A percentile compares a stretch with the other conserved stretches of the same genome.
phyloP scores from a whole-genome alignment of 53 echinoderm and acorn worm genomes.

The Temnopleurus reevesii region DNA sequence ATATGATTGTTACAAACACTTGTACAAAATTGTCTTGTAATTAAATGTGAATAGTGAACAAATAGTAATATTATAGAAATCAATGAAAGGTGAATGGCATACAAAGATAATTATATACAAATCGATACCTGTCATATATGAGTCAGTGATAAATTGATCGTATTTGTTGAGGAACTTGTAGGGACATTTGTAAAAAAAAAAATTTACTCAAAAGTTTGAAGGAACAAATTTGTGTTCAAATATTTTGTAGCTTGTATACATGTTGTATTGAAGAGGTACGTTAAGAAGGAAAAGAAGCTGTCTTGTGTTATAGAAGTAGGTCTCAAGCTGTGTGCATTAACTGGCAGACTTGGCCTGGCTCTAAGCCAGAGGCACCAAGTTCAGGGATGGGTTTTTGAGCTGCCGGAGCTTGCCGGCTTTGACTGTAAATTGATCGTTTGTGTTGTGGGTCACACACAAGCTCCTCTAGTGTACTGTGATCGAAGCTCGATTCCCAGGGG shows the following conservation, averaged over 20 bases:
- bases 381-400: conserved; percentile 47
- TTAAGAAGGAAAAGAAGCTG: neutral
- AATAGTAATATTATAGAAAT: neutral
- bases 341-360: conserved; percentile 7
- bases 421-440: conserved; percentile 20
- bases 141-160: neutral
- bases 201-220: neutral
- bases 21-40: conserved; percentile 25
- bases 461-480: conserved; percentile 49
- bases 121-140: too few relatives aligned
- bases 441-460: neutral
- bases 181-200: too few relatives aligned
- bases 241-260: neutral
- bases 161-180: too few relatives aligned
- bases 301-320: neutral
- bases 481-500: conserved; percentile 45
- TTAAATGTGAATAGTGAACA: conserved; percentile 17
- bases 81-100: too few relatives aligned
- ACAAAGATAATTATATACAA: too few relatives aligned
- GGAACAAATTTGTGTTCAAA: neutral
- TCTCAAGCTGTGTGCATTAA: conserved; percentile 21
- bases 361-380: conserved; percentile 52
- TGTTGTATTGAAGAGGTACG: neutral
- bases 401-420: conserved; percentile 30
- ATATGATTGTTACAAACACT: neutral